phyloP scores from a whole-genome alignment of 1,140 invertebrate genomes.

The Bombus waltoni region DNA sequence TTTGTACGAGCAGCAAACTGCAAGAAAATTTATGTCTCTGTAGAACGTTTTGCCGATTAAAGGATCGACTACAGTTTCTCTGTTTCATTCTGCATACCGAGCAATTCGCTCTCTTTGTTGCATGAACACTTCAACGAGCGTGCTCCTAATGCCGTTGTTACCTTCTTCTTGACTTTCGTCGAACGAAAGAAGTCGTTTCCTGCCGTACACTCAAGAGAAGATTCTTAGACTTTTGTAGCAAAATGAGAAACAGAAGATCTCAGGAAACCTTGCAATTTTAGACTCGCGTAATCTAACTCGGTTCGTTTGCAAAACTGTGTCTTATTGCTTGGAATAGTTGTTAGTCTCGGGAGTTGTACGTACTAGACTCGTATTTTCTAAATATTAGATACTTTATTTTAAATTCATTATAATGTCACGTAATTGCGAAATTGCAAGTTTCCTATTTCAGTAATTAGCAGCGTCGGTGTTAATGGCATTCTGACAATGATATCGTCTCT shows the following conservation, averaged over 20 bases:
- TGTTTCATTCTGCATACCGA: not conserved
- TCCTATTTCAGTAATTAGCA: no score
- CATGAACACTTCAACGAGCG: not conserved
- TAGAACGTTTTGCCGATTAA: constrained; percentile 41
- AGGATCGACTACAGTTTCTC: constrained; percentile 3
- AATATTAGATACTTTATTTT: not conserved
- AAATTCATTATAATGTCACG: no score
- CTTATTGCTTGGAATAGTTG: not conserved
- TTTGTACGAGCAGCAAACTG: not conserved
- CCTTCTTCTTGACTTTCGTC: no score
- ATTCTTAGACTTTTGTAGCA: not conserved
- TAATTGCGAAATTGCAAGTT: no score
- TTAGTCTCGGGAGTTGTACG: not conserved
- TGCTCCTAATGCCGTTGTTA: not conserved
- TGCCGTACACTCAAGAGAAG: no score
- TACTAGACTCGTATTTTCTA: not conserved
- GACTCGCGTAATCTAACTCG: not conserved
- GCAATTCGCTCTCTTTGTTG: constrained; percentile 17
- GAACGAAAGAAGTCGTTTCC: not conserved
- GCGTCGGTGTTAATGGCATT: no score
- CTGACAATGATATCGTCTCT: no score
- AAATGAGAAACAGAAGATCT: not conserved
- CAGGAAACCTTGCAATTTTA: not conserved
- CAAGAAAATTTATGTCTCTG: constrained; percentile 27
- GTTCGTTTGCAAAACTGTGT: not conserved